Percentiles rank a stretch among this genome's conserved stretches.
Conservation (phyloP, 2,888 invertebrate species). For the Emmelina monodactyla region DNA sequence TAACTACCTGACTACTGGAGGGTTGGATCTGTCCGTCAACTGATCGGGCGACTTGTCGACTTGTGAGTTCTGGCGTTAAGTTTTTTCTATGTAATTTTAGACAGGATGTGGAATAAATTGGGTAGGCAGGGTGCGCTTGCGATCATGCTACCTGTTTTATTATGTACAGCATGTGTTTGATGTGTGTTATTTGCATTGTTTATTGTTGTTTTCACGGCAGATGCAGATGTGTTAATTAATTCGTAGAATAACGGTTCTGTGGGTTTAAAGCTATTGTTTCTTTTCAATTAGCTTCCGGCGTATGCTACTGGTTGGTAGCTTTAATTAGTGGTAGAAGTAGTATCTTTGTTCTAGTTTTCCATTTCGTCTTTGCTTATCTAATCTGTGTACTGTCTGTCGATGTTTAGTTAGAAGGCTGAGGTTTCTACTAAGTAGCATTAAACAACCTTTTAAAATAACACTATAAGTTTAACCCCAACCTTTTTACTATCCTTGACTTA, state of each 20-base stretch:
- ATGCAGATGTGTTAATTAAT: constrained; percentile 32
- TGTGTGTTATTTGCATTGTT: constrained; percentile 31
- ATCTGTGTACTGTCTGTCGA: too few relatives aligned
- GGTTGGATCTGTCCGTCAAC: constrained; percentile 39
- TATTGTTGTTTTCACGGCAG: constrained; percentile 6
- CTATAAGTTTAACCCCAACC: too few relatives aligned
- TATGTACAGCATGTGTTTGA: constrained; percentile 27
- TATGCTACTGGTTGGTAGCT: background rate
- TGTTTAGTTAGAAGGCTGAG: too few relatives aligned
- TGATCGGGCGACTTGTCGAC: constrained; percentile 46
- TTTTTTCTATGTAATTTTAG: constrained; percentile 57
- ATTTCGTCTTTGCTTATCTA: too few relatives aligned
- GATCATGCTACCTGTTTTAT: constrained; percentile 56
- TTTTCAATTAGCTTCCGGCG: constrained; percentile 2
- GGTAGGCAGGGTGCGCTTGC: constrained; percentile 58
- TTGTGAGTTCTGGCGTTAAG: constrained; percentile 47
- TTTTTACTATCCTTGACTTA: too few relatives aligned
- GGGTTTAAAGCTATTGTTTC: constrained; percentile 38
- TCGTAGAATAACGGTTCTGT: constrained; percentile 44
- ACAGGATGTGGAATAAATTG: constrained; percentile 63
- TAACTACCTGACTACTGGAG: constrained; percentile 54
- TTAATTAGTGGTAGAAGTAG: background rate
- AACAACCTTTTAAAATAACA: too few relatives aligned
- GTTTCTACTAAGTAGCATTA: too few relatives aligned
- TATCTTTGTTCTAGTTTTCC: too few relatives aligned